Percentiles rank a stretch among this genome's conserved stretches.
These are phyloP conservation scores for Caradrina clavipalpis DNA, from an alignment of 2,888 invertebrate genomes.

Conservation along the genomic window DNA sequence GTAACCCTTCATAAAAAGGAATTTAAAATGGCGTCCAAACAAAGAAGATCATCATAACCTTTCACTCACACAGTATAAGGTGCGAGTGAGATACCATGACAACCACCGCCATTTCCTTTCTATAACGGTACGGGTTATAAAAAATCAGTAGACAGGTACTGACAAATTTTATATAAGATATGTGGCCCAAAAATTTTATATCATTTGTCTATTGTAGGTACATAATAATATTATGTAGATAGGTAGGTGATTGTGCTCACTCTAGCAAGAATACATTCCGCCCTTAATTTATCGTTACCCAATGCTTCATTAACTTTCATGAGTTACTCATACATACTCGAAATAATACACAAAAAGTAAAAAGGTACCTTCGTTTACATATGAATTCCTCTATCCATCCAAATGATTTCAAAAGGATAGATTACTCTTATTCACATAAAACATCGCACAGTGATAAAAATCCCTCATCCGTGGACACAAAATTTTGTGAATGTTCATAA, in stretches of 20 bases:
- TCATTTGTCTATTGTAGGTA: neutral
- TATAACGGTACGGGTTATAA: no score
- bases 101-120: no score
- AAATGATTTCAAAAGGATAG: conserved; percentile 35
- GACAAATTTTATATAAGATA: no score
- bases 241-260: conserved; percentile 22
- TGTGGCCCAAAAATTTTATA: neutral
- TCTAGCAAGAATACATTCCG: conserved; percentile 18
- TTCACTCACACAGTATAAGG: no score
- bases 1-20: no score
- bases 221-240: neutral
- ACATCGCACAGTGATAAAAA: conserved; percentile 39
- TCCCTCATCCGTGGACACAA: conserved; percentile 17
- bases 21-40: no score
- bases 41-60: no score
- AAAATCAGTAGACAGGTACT: no score
- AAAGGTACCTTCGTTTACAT: conserved; percentile 10
- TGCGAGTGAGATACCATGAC: no score
- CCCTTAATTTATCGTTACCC: conserved; percentile 29
- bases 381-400: conserved; percentile 41
- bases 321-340: conserved; percentile 24
- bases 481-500: conserved; percentile 13
- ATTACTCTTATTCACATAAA: conserved; percentile 16
- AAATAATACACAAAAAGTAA: conserved; percentile 35
- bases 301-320: conserved; percentile 38